Evolutionary conservation across 92 coral and sea anemone species (phyloP).

Genomic region (Umimayanthus chanpuru): DNA sequence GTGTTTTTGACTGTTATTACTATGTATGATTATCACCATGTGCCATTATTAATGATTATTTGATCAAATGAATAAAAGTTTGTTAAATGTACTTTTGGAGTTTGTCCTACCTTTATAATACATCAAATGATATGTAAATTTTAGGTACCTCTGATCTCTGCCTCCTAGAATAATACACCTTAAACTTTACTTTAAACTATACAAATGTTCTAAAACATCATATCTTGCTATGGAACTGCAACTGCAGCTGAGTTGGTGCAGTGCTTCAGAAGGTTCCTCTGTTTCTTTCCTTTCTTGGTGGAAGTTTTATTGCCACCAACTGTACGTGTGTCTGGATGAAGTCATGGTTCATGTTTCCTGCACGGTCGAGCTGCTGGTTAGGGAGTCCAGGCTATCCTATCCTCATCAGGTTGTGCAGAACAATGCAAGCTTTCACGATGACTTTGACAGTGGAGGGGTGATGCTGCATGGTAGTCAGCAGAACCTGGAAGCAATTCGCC

Average conservation of each 20-base stretch:
- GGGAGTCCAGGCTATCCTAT: too few species aligned
- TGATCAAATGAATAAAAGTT: not conserved
- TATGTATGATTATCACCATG: not conserved
- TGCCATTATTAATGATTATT: not conserved
- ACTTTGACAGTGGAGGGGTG: too few species aligned
- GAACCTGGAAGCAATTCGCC: too few species aligned
- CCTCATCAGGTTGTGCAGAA: too few species aligned
- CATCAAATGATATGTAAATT: constrained; percentile 6
- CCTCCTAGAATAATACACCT: too few species aligned
- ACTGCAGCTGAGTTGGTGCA: not conserved
- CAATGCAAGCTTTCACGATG: too few species aligned
- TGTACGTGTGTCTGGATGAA: too few species aligned
- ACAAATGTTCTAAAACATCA: not conserved
- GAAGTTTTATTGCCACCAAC: not conserved
- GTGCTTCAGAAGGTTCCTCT: not conserved
- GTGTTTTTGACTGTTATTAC: not conserved
- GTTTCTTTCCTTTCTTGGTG: constrained; percentile 14
- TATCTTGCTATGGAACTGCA: constrained; percentile 8
- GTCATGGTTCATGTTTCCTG: too few species aligned
- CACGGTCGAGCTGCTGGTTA: too few species aligned
- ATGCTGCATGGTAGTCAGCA: too few species aligned
- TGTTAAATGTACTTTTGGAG: not conserved
- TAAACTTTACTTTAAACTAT: too few species aligned
- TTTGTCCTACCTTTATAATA: constrained; percentile 5
- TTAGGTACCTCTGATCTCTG: constrained; percentile 5